Evolutionary conservation across 2,113 vertebrate species (phyloP), one percentile per base, ranked within the genome.

Genomic region (Corythaeola cristata): DNA sequence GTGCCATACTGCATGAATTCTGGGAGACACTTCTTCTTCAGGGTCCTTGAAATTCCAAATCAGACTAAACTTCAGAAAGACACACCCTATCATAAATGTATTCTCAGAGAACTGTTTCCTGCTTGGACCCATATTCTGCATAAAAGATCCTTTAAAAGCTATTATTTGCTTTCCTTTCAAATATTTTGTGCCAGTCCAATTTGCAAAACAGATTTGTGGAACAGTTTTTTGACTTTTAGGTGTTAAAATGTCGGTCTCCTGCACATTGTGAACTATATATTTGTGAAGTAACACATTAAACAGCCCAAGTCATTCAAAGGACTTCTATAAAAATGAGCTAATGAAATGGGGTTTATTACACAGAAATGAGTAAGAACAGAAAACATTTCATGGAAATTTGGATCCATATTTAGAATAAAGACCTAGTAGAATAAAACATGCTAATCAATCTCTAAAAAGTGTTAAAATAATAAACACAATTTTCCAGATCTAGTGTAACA

Each of bases 261-360:
- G 37, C 78, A 45, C 49, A 27, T 44, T 55, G 87, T 97, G 86
- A 64, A 95, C 93, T 96, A 96, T 96, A 92, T 98, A 95, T 91
- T 95, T 97, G 85, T 96, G 92, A 96, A 97, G 94, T 96, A 97
- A 95, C 64, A 82, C 79, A 90, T 93, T 93, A 96, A 96, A 90
- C 71, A 86, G 80, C 86, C 84, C 81, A 95, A 95, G 63, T 73
- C 56, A 49, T 93, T 96, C 67, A 84, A 95, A 95, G 73, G 60
- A 50, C 94, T 91, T 84, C 83, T 88, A n/a, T 90, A 89, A 92
- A 96, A 75, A 80, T 71, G 71, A 69, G 89, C 45, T 86, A 94
- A 94, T 88, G 90, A 96, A 95, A 84, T 64, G 52, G 55, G 44
- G 56, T 95, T 95, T 83, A 89, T 95, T 96, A 78, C 85, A 92